Conservation (phyloP, 2,888 invertebrate species). For the Rhingia campestris region DNA sequence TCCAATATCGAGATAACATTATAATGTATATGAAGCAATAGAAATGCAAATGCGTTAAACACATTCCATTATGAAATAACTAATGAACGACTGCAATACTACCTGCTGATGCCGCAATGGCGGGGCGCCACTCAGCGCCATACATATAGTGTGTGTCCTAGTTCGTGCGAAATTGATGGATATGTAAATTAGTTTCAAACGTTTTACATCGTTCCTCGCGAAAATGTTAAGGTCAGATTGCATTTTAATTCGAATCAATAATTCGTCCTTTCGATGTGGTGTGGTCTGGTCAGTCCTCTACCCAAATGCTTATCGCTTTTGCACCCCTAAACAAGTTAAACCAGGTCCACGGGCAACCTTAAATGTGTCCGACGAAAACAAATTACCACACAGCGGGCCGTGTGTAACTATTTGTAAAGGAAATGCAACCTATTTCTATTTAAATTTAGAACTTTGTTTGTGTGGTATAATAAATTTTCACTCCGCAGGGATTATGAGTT, state of each 20-base stretch:
- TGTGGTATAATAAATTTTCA: slow-evolving; percentile 36
- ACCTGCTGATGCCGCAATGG: slow-evolving; percentile 17
- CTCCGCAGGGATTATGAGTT: slow-evolving; percentile 13
- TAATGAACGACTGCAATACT: slow-evolving; percentile 65
- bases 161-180: slow-evolving; percentile 67
- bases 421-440: slow-evolving; percentile 66
- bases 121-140: slow-evolving; percentile 3
- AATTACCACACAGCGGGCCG: slow-evolving; percentile 46
- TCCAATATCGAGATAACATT: slow-evolving; percentile 44
- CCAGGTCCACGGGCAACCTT: slow-evolving; percentile 39
- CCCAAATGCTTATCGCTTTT: slow-evolving; percentile 52
- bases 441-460: slow-evolving; percentile 44
- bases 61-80: slow-evolving; percentile 66
- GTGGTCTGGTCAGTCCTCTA: slow-evolving; percentile 14
- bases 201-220: slow-evolving; percentile 34
- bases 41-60: slow-evolving; percentile 59
- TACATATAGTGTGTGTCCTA: slow-evolving; percentile 53
- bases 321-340: slow-evolving; percentile 40
- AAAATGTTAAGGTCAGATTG: slow-evolving; percentile 70
- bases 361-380: slow-evolving; percentile 52
- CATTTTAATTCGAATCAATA: slow-evolving; percentile 68
- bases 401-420: slow-evolving; percentile 58
- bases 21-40: slow-evolving; percentile 5
- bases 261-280: slow-evolving; percentile 26
- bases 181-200: slow-evolving; percentile 62